phyloP scores from a whole-genome alignment of 2,797 vertebrate species.

The Hylomyscus alleni region DNA sequence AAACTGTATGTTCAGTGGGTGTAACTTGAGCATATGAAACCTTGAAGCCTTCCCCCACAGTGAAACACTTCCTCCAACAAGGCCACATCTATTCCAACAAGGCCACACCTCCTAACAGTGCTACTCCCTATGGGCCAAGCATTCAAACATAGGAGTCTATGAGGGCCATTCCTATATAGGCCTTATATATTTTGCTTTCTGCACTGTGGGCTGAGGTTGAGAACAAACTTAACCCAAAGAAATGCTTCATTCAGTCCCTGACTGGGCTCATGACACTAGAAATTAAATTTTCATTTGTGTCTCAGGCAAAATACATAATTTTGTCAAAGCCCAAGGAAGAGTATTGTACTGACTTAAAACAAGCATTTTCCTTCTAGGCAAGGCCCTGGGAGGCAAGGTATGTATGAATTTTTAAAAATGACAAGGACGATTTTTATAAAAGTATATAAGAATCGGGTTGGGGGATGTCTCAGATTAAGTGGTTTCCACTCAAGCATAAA shows the following conservation, averaged over 20 bases:
- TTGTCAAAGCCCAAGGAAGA: slow-evolving; percentile 14
- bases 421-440: slow-evolving; percentile 12
- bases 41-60: too few relatives aligned
- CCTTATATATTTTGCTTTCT: slow-evolving; percentile 25
- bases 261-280: slow-evolving; percentile 11
- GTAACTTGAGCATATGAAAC: too few relatives aligned
- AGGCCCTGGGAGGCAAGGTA: not conserved
- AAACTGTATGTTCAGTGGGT: too few relatives aligned
- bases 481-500: not conserved
- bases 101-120: too few relatives aligned
- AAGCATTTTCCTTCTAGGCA: not conserved
- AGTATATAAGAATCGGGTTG: not conserved
- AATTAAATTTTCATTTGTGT: slow-evolving; percentile 34
- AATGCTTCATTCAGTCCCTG: not conserved
- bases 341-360: slow-evolving; percentile 63
- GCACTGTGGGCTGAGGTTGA: not conserved
- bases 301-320: slow-evolving; percentile 29
- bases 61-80: too few relatives aligned
- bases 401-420: slow-evolving; percentile 17
- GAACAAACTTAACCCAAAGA: not conserved
- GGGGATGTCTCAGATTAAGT: not conserved
- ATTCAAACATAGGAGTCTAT: too few relatives aligned
- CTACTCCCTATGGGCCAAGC: too few relatives aligned
- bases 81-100: too few relatives aligned
- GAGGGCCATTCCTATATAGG: too few relatives aligned